These are phyloP conservation scores for Anastrepha obliqua DNA, from an alignment of 1,140 invertebrate species.

Conservation along the genomic window DNA sequence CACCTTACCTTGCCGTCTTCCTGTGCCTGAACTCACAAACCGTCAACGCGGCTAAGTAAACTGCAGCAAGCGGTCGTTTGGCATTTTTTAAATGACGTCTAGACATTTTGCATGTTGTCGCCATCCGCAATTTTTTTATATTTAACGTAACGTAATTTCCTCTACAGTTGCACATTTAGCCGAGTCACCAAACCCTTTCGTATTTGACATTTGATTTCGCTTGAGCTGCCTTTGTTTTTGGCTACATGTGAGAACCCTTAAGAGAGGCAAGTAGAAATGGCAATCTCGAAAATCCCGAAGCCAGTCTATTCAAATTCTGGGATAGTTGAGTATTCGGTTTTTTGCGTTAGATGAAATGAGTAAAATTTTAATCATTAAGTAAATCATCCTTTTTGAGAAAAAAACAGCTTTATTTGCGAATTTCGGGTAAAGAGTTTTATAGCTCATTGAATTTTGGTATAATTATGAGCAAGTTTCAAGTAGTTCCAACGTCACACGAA, in stretches of 20 bases:
- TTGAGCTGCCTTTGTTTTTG: constrained; percentile 28
- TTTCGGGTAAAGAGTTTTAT: too few species aligned
- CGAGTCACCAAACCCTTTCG: constrained; percentile 30
- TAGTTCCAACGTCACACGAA: too few species aligned
- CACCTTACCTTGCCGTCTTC: neutral
- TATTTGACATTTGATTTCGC: constrained; percentile 21
- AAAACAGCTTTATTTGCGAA: too few species aligned
- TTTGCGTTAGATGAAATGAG: too few species aligned
- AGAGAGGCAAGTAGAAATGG: neutral
- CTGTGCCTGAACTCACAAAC: neutral
- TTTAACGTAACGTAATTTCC: constrained; percentile 29
- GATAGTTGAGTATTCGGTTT: too few species aligned
- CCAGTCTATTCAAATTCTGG: too few species aligned
- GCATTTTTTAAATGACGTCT: constrained; percentile 54
- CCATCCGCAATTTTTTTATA: constrained; percentile 24
- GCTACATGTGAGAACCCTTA: neutral
- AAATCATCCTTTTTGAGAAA: too few species aligned
- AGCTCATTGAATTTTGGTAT: too few species aligned
- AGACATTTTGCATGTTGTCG: constrained; percentile 53
- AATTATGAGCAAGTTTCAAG: too few species aligned
- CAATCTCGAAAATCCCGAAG: too few species aligned
- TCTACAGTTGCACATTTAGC: neutral
- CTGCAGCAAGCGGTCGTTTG: neutral
- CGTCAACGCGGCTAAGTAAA: neutral
- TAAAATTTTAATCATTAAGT: too few species aligned